Evolutionary conservation across 2,113 vertebrate species (phyloP).

Genomic region (Tonatia bakeri): DNA sequence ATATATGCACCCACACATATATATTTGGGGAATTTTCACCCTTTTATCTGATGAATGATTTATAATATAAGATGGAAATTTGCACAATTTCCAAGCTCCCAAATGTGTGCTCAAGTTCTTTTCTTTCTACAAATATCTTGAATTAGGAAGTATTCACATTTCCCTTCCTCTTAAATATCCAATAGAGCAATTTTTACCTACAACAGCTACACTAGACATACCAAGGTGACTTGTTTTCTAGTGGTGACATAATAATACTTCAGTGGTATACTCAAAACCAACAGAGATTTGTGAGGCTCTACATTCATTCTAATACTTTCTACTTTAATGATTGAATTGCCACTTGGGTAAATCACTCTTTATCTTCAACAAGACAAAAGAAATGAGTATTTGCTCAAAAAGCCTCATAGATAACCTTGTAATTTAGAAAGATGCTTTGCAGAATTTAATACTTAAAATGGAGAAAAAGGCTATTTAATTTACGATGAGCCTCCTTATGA

Average conservation of each 20-base stretch:
- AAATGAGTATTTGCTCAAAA: slow-evolving; percentile 24
- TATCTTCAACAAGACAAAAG: neutral
- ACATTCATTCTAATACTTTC: neutral
- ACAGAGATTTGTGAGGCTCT: slow-evolving; percentile 21
- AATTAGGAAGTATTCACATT: neutral
- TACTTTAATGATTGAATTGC: neutral
- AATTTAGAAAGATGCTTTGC: neutral
- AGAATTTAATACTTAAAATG: neutral
- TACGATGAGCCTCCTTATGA: neutral
- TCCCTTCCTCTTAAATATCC: neutral
- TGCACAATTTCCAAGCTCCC: neutral
- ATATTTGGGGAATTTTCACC: neutral
- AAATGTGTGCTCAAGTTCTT: neutral
- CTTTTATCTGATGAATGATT: neutral
- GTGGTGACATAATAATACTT: neutral
- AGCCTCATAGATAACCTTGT: neutral
- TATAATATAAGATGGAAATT: neutral
- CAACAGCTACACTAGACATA: neutral
- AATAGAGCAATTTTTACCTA: neutral
- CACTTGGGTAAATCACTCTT: slow-evolving; percentile 19
- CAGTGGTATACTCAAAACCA: slow-evolving; percentile 19
- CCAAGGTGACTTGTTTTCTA: neutral
- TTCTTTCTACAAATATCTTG: neutral
- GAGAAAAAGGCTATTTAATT: neutral
- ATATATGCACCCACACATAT: neutral